Conservation (phyloP, 1,140 invertebrate species). For the Thaumatotibia leucotreta region DNA sequence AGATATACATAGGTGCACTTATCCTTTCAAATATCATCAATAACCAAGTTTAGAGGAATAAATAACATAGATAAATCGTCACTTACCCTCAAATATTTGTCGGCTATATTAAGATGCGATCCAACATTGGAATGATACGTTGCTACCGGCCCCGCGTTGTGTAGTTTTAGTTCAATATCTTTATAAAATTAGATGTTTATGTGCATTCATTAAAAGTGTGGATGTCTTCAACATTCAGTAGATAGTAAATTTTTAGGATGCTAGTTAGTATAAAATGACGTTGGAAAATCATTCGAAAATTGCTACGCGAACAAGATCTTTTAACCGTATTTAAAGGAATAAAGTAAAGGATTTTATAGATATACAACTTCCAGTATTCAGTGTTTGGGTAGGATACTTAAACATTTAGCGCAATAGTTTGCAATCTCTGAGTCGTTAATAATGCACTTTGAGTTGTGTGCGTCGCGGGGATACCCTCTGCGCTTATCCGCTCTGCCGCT, state of each 20-base stretch:
- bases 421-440: slow-evolving; percentile 51
- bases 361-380: background rate
- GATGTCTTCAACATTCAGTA: slow-evolving; percentile 68
- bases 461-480: background rate
- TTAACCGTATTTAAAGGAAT: slow-evolving; percentile 14
- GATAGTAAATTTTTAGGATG: slow-evolving; percentile 74
- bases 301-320: slow-evolving; percentile 27
- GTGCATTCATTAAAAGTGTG: slow-evolving; percentile 59
- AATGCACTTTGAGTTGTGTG: slow-evolving; percentile 54
- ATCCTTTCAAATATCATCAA: background rate
- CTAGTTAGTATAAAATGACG: slow-evolving; percentile 72
- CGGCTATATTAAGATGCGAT: background rate
- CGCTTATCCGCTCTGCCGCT: background rate
- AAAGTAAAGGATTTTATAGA: background rate
- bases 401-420: slow-evolving; percentile 30
- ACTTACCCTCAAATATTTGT: background rate
- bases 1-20: background rate
- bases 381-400: slow-evolving; percentile 25
- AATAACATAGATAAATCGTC: background rate
- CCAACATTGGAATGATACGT: slow-evolving; percentile 39
- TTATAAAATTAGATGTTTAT: slow-evolving; percentile 67
- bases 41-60: background rate
- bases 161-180: slow-evolving; percentile 69
- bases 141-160: slow-evolving; percentile 48
- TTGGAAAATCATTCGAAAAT: slow-evolving; percentile 47